These are phyloP conservation scores for Eristalinus sepulchralis DNA, from an alignment of 2,888 invertebrate species.

Conservation along the genomic window DNA sequence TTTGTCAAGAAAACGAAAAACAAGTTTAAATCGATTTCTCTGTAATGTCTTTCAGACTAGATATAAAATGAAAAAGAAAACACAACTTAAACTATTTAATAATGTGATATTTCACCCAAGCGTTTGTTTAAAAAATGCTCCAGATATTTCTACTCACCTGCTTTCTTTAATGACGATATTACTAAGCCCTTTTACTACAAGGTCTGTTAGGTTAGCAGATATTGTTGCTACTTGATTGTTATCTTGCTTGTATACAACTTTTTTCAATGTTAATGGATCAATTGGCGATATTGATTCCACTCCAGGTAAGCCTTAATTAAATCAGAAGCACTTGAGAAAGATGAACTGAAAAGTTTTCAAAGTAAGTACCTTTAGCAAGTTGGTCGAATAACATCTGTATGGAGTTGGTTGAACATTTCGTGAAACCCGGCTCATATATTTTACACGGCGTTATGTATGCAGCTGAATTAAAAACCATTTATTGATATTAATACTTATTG, in stretches of 20 bases:
- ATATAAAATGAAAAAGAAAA: no score
- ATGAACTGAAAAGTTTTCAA: slow-evolving; percentile 16
- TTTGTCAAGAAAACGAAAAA: no score
- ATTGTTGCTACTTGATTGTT: slow-evolving; percentile 87
- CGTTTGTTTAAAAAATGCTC: neutral
- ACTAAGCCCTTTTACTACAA: slow-evolving; percentile 85
- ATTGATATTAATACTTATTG: no score
- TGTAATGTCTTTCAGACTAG: no score
- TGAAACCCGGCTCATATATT: slow-evolving; percentile 84
- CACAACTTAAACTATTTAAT: no score
- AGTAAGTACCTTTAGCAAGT: slow-evolving; percentile 81
- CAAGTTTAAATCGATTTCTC: no score
- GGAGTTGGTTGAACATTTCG: slow-evolving; percentile 85
- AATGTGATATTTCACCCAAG: no score
- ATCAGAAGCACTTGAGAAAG: neutral
- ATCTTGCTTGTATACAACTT: slow-evolving; percentile 86
- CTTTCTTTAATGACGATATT: slow-evolving; percentile 84
- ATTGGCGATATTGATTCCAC: slow-evolving; percentile 83
- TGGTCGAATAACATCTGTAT: slow-evolving; percentile 82
- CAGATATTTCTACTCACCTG: slow-evolving; percentile 81
- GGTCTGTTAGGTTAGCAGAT: slow-evolving; percentile 85
- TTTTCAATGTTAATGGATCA: slow-evolving; percentile 85
- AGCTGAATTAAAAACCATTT: slow-evolving; percentile 81
- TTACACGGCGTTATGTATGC: slow-evolving; percentile 85
- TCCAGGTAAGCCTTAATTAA: slow-evolving; percentile 75